These are phyloP conservation scores for Nothura maculosa DNA, from an alignment of 2,797 vertebrate genomes.

Conservation along the genomic window DNA sequence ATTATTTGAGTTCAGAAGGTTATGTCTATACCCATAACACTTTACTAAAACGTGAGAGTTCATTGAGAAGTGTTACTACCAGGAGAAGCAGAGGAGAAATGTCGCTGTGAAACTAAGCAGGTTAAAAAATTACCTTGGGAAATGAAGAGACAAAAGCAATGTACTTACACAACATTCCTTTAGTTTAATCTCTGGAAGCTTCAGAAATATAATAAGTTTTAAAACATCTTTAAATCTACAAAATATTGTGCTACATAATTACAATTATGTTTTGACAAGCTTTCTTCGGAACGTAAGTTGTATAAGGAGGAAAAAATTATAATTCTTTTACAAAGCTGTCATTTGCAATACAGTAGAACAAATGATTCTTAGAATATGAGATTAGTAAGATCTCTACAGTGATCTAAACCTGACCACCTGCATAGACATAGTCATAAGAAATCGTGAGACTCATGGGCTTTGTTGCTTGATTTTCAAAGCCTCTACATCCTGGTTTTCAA, in stretches of 20 bases:
- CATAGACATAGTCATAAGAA: fast-evolving
- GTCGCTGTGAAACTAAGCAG: conserved; percentile 51
- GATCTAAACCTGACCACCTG: neutral
- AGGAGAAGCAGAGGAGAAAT: neutral
- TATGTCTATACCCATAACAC: neutral
- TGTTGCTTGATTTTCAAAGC: neutral
- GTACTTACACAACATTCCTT: neutral
- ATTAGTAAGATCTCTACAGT: neutral
- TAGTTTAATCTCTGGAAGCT: conserved; percentile 52
- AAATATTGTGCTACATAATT: conserved; percentile 73
- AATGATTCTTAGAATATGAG: neutral
- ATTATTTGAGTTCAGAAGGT: conserved; percentile 2
- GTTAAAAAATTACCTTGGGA: conserved; percentile 69
- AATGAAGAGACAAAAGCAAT: conserved; percentile 59
- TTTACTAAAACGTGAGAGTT: neutral
- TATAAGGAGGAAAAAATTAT: conserved; percentile 23
- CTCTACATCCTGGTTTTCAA: neutral
- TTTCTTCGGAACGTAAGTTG: conserved; percentile 56
- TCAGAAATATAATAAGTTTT: conserved; percentile 68
- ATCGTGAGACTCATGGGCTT: neutral
- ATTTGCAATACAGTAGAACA: neutral
- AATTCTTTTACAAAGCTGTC: conserved; percentile 42
- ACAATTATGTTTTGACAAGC: conserved; percentile 76
- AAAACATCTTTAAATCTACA: conserved; percentile 71
- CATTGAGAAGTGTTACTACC: neutral